phyloP scores from a whole-genome alignment of 2,888 invertebrate species.

The Incurvaria masculella region DNA sequence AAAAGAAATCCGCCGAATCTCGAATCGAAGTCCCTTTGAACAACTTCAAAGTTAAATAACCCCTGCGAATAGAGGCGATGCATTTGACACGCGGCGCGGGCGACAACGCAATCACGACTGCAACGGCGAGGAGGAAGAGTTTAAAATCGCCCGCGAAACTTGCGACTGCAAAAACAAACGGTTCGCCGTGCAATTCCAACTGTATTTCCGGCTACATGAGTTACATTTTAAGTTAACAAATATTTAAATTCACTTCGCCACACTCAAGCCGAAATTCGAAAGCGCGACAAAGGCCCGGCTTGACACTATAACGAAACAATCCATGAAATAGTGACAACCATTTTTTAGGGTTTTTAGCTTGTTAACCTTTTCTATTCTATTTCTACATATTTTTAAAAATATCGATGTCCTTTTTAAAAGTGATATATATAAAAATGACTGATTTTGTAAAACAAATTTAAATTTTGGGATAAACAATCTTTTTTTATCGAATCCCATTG shows the following conservation, averaged over 20 bases:
- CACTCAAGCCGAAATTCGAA: slow-evolving; percentile 1
- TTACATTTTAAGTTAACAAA: slow-evolving; percentile 57
- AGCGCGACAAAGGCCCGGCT: background rate
- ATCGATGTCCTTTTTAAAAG: too few relatives aligned
- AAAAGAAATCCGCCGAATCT: slow-evolving; percentile 55
- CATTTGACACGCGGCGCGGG: background rate
- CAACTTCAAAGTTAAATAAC: slow-evolving; percentile 55
- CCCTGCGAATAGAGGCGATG: slow-evolving; percentile 27
- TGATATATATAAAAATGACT: too few relatives aligned
- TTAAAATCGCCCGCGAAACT: slow-evolving; percentile 20
- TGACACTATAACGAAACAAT: background rate
- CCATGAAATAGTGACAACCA: too few relatives aligned
- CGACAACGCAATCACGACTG: slow-evolving; percentile 22
- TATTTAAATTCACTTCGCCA: slow-evolving; percentile 50
- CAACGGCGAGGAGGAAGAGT: slow-evolving; percentile 24
- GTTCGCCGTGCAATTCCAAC: slow-evolving; percentile 51
- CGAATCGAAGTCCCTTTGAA: slow-evolving; percentile 52
- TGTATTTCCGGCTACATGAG: slow-evolving; percentile 55
- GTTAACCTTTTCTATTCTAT: too few relatives aligned
- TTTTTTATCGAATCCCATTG: too few relatives aligned
- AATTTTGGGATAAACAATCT: too few relatives aligned
- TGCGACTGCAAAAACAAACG: slow-evolving; percentile 41
- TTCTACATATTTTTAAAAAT: too few relatives aligned
- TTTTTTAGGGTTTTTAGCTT: too few relatives aligned
- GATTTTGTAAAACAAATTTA: too few relatives aligned